Percentiles rank a stretch among this genome's conserved stretches.
Evolutionary conservation across 2,797 vertebrate genomes (phyloP).

Genomic region (Ptychobarbus kaznakovi): DNA sequence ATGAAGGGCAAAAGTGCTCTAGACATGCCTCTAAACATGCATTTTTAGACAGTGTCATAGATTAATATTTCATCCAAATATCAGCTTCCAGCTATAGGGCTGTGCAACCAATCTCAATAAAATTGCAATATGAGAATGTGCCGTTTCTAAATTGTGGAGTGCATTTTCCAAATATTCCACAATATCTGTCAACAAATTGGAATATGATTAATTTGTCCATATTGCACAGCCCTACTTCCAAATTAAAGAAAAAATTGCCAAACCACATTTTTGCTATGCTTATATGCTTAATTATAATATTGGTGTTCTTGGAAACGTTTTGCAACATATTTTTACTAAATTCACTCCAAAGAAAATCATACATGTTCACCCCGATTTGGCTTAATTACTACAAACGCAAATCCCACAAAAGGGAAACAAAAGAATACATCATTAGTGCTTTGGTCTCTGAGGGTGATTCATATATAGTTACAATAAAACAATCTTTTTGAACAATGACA

Average conservation of each 20-base stretch:
- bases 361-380: not conserved
- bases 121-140: not conserved
- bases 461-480: slow-evolving; percentile 4
- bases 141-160: not conserved
- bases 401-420: not conserved
- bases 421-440: not conserved
- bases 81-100: not conserved
- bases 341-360: not conserved
- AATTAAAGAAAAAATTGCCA: not conserved
- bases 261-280: not conserved
- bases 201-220: not conserved
- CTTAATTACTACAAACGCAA: not conserved
- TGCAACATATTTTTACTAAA: not conserved
- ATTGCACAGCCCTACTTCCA: not conserved
- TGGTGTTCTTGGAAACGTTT: not conserved
- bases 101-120: not conserved
- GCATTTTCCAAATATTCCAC: not conserved
- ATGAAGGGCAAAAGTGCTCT: too few species aligned
- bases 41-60: not conserved
- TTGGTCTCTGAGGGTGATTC: not conserved
- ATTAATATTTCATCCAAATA: not conserved
- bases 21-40: not conserved
- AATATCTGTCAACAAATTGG: not conserved
- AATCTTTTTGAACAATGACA: not conserved
- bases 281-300: not conserved